A percentile compares a stretch with the other conserved stretches of the same genome.
Conservation (phyloP, 2,797 vertebrate genomes). For the Decapterus maruadsi region DNA sequence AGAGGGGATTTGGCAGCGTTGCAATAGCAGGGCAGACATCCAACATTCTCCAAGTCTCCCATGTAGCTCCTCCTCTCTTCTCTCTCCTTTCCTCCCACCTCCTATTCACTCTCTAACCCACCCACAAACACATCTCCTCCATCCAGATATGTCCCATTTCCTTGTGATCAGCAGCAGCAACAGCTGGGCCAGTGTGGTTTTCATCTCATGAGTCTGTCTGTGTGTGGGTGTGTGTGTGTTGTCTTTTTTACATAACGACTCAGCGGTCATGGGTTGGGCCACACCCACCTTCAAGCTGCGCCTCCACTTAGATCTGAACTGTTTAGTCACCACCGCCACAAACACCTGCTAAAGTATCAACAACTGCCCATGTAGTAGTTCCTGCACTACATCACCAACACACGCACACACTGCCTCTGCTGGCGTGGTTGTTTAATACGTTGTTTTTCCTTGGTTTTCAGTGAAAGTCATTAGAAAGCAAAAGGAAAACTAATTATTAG, state of each 20-base stretch:
- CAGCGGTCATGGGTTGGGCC: too few relatives aligned
- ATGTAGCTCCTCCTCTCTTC: constrained; percentile 36
- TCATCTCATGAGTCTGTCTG: neutral
- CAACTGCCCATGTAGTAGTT: too few relatives aligned
- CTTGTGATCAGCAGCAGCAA: neutral
- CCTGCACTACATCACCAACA: neutral
- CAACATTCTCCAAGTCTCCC: constrained; percentile 48
- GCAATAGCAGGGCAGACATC: constrained; percentile 63
- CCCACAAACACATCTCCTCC: constrained; percentile 1
- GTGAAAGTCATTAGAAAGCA: constrained; percentile 34
- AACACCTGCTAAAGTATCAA: too few relatives aligned
- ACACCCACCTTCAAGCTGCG: too few relatives aligned
- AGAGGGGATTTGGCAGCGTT: constrained; percentile 65
- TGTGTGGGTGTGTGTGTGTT: too few relatives aligned
- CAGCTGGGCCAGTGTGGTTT: too few relatives aligned
- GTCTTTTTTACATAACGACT: too few relatives aligned
- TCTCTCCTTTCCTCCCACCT: constrained; percentile 38
- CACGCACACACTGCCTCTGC: neutral
- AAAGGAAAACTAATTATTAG: constrained; percentile 45
- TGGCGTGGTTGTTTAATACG: constrained; percentile 22
- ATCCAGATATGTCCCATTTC: neutral
- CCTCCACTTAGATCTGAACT: too few relatives aligned
- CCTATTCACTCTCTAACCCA: constrained; percentile 8
- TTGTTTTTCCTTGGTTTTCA: constrained; percentile 27
- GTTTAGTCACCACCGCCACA: too few relatives aligned